phyloP scores from a whole-genome alignment of 2,888 invertebrate genomes.

The Tenthredo notha region DNA sequence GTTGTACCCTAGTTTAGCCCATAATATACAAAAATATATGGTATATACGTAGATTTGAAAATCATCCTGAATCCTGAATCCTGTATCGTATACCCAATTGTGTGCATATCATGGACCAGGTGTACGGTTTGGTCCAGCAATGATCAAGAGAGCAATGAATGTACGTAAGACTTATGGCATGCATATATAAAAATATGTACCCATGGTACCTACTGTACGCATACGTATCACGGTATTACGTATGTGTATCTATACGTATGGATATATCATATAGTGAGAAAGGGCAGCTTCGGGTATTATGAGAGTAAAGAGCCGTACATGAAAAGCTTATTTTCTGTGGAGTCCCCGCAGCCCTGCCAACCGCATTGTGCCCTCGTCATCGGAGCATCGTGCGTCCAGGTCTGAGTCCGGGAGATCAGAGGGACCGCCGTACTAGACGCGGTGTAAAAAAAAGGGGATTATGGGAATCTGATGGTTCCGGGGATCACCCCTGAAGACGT shows the following conservation, averaged over 20 bases:
- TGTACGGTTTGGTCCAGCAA: not conserved
- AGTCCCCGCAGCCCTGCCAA: slow-evolving; percentile 57
- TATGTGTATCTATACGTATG: slow-evolving; percentile 9
- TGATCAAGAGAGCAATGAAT: slow-evolving; percentile 5
- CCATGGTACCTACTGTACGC: not conserved
- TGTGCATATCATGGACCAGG: slow-evolving; percentile 37
- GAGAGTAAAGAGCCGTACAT: slow-evolving; percentile 52
- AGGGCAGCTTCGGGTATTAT: slow-evolving; percentile 31
- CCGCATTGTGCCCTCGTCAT: slow-evolving; percentile 73
- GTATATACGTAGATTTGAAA: not conserved
- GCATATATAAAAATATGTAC: slow-evolving; percentile 4
- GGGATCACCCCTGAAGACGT: slow-evolving; percentile 41
- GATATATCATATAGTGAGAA: slow-evolving; percentile 25
- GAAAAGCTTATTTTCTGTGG: slow-evolving; percentile 70
- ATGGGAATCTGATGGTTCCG: slow-evolving; percentile 63
- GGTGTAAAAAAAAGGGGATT: slow-evolving; percentile 64
- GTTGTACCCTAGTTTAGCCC: not conserved
- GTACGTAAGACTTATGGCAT: not conserved
- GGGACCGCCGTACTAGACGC: slow-evolving; percentile 60
- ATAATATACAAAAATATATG: not conserved
- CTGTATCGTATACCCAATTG: not conserved
- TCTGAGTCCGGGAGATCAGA: slow-evolving; percentile 72
- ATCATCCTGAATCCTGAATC: slow-evolving; percentile 22
- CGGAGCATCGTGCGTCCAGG: slow-evolving; percentile 67
- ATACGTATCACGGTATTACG: not conserved